Conservation (phyloP, 2,113 vertebrate genomes). For the Ciconia maguari region DNA sequence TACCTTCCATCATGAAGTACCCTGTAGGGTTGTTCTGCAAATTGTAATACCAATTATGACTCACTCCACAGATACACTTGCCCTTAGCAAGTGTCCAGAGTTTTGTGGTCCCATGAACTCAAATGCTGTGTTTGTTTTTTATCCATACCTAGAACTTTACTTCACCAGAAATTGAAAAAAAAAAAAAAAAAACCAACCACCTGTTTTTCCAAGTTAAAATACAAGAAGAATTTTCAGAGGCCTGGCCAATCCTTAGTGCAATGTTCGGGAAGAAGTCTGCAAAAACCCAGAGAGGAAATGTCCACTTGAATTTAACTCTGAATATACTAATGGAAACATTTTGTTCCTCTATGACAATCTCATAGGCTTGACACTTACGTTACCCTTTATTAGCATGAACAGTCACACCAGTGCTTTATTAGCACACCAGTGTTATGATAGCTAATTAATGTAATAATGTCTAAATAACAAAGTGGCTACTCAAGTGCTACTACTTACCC, state of each 20-base stretch:
- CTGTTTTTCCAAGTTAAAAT: neutral
- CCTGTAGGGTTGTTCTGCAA: neutral
- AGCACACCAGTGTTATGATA: neutral
- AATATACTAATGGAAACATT: neutral
- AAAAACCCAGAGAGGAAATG: neutral
- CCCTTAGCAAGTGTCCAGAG: neutral
- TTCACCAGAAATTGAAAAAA: neutral
- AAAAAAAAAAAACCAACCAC: accelerated
- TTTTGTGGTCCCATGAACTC: neutral
- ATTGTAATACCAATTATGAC: neutral
- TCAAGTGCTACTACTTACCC: neutral
- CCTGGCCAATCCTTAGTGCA: neutral
- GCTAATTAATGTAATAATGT: neutral
- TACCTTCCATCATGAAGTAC: neutral
- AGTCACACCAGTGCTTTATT: neutral
- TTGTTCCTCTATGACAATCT: neutral
- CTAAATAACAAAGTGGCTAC: neutral
- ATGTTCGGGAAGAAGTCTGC: neutral
- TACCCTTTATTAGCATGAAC: neutral
- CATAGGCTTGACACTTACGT: neutral
- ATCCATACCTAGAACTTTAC: neutral
- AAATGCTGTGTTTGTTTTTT: neutral
- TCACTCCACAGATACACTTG: neutral
- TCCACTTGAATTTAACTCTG: neutral
- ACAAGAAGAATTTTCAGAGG: neutral